Percentiles rank a stretch among this genome's conserved stretches.
These are phyloP conservation scores for Clusia tigrina DNA, from an alignment of 2,888 invertebrate species.

Conservation along the genomic window DNA sequence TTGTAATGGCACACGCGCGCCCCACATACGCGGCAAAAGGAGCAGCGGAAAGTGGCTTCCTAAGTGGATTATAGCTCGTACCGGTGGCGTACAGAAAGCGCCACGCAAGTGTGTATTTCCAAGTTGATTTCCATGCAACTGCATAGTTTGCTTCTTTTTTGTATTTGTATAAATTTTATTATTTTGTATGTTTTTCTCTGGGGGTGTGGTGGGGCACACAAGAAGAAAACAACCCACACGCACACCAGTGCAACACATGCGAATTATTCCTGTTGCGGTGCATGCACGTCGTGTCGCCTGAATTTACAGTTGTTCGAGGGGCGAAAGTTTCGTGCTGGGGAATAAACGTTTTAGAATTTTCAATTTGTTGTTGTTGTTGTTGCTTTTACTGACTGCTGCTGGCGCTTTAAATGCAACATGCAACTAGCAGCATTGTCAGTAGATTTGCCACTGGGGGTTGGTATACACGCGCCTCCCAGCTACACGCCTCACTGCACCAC, in stretches of 20 bases:
- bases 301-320: neutral
- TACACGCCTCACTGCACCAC: too few relatives aligned
- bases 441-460: too few relatives aligned
- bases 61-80: neutral
- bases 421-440: too few relatives aligned
- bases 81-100: neutral
- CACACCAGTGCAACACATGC: neutral
- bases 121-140: constrained; percentile 4
- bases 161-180: too few relatives aligned
- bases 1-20: too few relatives aligned
- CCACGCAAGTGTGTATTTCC: too few relatives aligned
- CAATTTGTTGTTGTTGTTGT: neutral
- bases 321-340: too few relatives aligned
- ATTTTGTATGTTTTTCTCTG: too few relatives aligned
- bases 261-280: neutral
- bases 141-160: neutral
- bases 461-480: too few relatives aligned
- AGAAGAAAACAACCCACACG: neutral
- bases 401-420: neutral
- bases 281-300: neutral
- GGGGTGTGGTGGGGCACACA: too few relatives aligned
- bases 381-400: neutral
- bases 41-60: neutral
- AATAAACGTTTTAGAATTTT: neutral
- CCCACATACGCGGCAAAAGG: too few relatives aligned